Percentiles rank a stretch among this genome's conserved stretches.
Evolutionary conservation across 1,140 invertebrate species (phyloP).

Genomic region (Scaptomyza pallida): DNA sequence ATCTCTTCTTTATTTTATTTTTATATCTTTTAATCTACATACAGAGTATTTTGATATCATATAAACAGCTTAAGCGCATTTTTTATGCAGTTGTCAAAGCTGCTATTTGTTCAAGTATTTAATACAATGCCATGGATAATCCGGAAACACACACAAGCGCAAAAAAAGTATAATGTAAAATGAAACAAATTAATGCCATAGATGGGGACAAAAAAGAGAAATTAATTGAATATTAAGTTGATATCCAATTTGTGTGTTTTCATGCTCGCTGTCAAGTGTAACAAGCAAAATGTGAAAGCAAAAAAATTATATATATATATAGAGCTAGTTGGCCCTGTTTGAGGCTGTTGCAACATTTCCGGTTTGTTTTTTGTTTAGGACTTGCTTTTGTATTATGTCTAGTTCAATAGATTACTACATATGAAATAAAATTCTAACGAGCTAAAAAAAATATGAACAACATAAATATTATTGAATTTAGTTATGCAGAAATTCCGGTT

Average conservation of each 20-base stretch:
- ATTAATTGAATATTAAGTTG: not conserved
- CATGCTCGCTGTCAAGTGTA: not conserved
- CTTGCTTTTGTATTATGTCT: not conserved
- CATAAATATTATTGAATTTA: too few species aligned
- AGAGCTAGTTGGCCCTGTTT: not conserved
- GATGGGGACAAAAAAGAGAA: not conserved
- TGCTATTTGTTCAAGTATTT: constrained; percentile 15
- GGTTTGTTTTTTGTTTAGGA: not conserved
- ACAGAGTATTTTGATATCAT: too few species aligned
- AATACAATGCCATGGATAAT: constrained; percentile 9
- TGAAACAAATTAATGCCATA: constrained; percentile 3
- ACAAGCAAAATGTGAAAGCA: not conserved
- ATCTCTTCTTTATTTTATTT: not conserved
- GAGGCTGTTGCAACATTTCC: not conserved
- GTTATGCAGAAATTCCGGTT: too few species aligned
- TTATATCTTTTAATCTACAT: too few species aligned
- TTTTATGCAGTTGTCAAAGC: constrained; percentile 5
- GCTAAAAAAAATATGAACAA: too few species aligned
- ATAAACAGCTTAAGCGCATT: too few species aligned
- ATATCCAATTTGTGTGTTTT: constrained; percentile 8
- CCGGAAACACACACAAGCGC: not conserved
- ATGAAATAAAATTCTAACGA: too few species aligned
- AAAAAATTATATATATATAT: not conserved
- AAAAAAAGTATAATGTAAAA: constrained; percentile 3
- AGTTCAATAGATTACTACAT: not conserved